Percentiles rank a stretch among this genome's conserved stretches.
These are phyloP conservation scores for Myotis planiceps DNA, from an alignment of 2,797 vertebrate genomes.

Conservation along the genomic window DNA sequence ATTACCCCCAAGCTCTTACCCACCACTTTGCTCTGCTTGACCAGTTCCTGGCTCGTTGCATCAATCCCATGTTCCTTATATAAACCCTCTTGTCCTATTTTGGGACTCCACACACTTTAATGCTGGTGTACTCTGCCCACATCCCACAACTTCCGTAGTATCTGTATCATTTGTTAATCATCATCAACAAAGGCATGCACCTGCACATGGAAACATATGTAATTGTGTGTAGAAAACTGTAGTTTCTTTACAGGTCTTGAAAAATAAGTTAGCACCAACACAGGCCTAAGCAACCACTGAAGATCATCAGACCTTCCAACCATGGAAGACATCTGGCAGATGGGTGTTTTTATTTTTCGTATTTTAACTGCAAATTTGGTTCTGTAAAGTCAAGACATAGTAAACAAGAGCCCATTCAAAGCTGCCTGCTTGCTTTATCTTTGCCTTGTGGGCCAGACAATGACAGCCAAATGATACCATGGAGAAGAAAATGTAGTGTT, in stretches of 20 bases:
- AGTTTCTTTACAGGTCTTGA: background rate
- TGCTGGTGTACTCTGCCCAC: background rate
- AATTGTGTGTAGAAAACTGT: background rate
- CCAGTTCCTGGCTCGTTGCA: background rate
- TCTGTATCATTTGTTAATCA: background rate
- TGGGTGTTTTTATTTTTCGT: background rate
- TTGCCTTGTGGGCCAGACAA: background rate
- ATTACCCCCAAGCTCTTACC: background rate
- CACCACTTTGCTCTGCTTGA: background rate
- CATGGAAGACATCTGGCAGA: background rate
- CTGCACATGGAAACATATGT: background rate
- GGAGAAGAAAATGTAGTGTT: background rate
- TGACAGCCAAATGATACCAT: background rate
- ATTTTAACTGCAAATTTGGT: slow-evolving; percentile 33
- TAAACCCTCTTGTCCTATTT: background rate
- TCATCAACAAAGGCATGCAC: background rate
- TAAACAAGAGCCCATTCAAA: background rate
- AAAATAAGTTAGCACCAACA: background rate
- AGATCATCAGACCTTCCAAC: background rate
- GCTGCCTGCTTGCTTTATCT: background rate
- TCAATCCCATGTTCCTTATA: background rate
- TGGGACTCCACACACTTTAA: background rate
- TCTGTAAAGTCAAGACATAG: background rate
- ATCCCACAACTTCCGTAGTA: background rate
- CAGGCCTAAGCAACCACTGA: background rate